phyloP scores from a whole-genome alignment of 2,888 invertebrate species.

The Ctena decussata region DNA sequence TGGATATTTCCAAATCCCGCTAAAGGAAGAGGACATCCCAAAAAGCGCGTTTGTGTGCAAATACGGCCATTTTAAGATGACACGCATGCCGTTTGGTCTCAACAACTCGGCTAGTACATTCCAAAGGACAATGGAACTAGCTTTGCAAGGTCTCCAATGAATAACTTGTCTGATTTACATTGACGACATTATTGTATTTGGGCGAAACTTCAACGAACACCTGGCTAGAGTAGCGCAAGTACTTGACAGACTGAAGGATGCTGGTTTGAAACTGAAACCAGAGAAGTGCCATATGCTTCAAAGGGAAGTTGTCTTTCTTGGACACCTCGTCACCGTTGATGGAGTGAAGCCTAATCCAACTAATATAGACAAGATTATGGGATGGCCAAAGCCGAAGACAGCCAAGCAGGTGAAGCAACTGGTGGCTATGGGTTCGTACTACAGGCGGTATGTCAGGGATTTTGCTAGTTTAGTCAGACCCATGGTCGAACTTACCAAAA shows the following conservation, averaged over 20 bases:
- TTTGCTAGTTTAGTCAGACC: conserved; percentile 46
- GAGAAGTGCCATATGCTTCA: too few species aligned
- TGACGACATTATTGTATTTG: conserved; percentile 39
- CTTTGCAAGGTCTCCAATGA: too few species aligned
- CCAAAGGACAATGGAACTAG: too few species aligned
- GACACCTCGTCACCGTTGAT: too few species aligned
- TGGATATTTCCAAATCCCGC: background rate
- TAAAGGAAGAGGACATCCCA: conserved; percentile 3
- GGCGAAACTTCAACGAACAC: conserved; percentile 39
- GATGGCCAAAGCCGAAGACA: conserved; percentile 44
- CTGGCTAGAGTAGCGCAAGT: conserved; percentile 26
- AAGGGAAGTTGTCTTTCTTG: too few species aligned
- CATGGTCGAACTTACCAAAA: conserved; percentile 39
- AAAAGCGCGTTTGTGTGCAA: background rate
- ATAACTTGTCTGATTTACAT: too few species aligned
- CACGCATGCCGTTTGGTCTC: too few species aligned
- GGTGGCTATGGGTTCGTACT: conserved; percentile 46
- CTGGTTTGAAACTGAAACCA: conserved; percentile 34
- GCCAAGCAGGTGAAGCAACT: conserved; percentile 47
- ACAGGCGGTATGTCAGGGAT: conserved; percentile 38
- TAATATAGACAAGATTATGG: conserved; percentile 39
- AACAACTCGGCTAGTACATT: too few species aligned
- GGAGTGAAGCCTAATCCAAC: too few species aligned
- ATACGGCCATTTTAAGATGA: background rate
- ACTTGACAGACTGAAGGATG: conserved; percentile 31